These are phyloP conservation scores for Arge pagana DNA, from an alignment of 2,888 invertebrate species.

Conservation along the genomic window DNA sequence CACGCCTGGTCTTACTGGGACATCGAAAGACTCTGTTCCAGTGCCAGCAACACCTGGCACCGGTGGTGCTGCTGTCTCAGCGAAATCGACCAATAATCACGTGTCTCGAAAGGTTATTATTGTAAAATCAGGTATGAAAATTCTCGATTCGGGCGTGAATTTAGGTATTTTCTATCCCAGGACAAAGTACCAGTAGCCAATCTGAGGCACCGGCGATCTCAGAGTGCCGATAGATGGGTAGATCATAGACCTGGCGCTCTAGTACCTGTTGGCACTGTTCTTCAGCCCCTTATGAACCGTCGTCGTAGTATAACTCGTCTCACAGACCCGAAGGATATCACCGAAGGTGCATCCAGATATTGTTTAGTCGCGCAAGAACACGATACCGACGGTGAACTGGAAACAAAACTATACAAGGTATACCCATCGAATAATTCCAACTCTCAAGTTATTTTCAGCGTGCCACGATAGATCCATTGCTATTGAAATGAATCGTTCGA, in stretches of 20 bases:
- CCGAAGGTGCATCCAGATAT: slow-evolving; percentile 73
- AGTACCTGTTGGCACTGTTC: slow-evolving; percentile 84
- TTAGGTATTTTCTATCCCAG: slow-evolving; percentile 57
- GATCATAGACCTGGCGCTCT: slow-evolving; percentile 84
- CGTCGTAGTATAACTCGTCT: slow-evolving; percentile 84
- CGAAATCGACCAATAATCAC: slow-evolving; percentile 18
- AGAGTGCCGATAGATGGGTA: slow-evolving; percentile 83
- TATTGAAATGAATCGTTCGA: no score
- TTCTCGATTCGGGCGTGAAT: no score
- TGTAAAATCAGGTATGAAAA: no score
- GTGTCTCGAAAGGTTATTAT: slow-evolving; percentile 7
- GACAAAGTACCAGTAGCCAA: slow-evolving; percentile 71
- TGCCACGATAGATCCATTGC: no score
- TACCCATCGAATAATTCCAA: not conserved
- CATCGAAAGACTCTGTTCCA: slow-evolving; percentile 25
- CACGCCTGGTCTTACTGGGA: slow-evolving; percentile 24
- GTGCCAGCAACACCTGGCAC: slow-evolving; percentile 30
- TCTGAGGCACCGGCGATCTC: slow-evolving; percentile 77
- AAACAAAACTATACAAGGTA: slow-evolving; percentile 89
- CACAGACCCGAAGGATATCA: slow-evolving; percentile 70
- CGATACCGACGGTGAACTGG: slow-evolving; percentile 89
- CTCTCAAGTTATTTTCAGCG: no score
- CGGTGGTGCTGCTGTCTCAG: slow-evolving; percentile 30
- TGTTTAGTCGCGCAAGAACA: slow-evolving; percentile 91
- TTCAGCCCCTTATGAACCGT: slow-evolving; percentile 83